Conservation (phyloP, 1,140 invertebrate species). For the Zaprionus camerounensis region DNA sequence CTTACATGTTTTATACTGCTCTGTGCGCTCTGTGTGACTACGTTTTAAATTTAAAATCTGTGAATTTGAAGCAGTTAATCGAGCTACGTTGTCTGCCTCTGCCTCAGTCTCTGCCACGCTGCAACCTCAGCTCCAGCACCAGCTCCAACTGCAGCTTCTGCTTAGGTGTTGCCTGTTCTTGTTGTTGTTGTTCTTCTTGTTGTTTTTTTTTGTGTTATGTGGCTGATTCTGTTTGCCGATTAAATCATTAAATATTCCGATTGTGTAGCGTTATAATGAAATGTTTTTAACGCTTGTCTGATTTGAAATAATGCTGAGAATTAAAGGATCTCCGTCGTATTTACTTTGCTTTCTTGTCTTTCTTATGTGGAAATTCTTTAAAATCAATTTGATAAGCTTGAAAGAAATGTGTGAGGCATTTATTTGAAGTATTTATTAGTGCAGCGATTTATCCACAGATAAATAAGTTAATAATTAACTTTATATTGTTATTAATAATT, state of each 20-base stretch:
- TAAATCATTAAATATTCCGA: conserved; percentile 84
- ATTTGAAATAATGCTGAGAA: conserved; percentile 80
- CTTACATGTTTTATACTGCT: conserved; percentile 60
- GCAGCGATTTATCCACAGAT: background rate
- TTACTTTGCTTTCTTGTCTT: conserved; percentile 32
- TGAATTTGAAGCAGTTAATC: conserved; percentile 83
- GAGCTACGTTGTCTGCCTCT: conserved; percentile 43
- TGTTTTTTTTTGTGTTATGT: conserved; percentile 35
- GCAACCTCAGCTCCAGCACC: conserved; percentile 12
- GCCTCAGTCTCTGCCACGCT: conserved; percentile 1
- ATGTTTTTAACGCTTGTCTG: conserved; percentile 84
- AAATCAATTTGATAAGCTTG: conserved; percentile 47
- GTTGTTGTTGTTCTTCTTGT: conserved; percentile 16
- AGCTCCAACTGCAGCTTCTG: conserved; percentile 41
- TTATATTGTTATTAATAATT: no score
- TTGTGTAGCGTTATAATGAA: conserved; percentile 84
- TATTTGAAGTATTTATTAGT: background rate
- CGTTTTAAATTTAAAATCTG: conserved; percentile 83
- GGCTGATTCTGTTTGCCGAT: conserved; percentile 68
- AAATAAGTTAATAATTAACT: no score
- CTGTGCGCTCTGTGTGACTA: conserved; percentile 59
- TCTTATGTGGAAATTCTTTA: conserved; percentile 62
- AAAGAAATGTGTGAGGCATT: conserved; percentile 18
- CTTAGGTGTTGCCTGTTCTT: conserved; percentile 67
- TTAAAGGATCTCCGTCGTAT: conserved; percentile 74